Evolutionary conservation across 2,888 invertebrate species (phyloP).

Genomic region (Cancer borealis): DNA sequence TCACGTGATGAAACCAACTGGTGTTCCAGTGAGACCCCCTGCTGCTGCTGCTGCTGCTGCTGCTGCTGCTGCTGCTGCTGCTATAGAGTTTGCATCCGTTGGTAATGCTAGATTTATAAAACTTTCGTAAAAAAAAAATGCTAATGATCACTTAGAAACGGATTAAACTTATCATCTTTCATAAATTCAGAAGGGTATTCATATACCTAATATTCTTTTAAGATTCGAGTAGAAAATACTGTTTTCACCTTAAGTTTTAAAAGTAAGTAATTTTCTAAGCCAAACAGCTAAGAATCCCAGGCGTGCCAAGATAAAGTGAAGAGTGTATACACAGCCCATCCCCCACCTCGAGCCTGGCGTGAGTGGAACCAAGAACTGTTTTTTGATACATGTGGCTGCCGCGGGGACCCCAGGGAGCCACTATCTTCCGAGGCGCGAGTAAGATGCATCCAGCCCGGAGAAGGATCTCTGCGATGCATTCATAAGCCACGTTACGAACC

Average conservation of each 20-base stretch:
- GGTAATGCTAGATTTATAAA: neutral
- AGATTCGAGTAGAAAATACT: neutral
- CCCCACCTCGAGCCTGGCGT: neutral
- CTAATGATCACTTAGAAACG: too few species aligned
- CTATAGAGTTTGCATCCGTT: neutral
- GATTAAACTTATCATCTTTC: too few species aligned
- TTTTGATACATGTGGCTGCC: neutral
- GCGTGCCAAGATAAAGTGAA: slow-evolving; percentile 25
- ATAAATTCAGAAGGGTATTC: neutral
- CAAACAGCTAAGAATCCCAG: slow-evolving; percentile 1
- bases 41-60: neutral
- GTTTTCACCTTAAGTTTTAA: neutral
- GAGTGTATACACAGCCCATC: slow-evolving; percentile 6
- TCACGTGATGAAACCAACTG: neutral
- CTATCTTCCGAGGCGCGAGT: slow-evolving; percentile 1
- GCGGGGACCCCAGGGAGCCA: neutral
- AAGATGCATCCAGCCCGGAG: neutral
- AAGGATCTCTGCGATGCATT: neutral
- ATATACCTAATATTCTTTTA: slow-evolving; percentile 20
- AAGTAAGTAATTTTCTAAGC: slow-evolving; percentile 24
- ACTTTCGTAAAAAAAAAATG: too few species aligned
- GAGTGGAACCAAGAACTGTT: neutral
- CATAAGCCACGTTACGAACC: neutral
- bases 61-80: neutral
- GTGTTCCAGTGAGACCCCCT: neutral